Base-by-base conservation (phyloP, 2,113 vertebrate species). In the Murina feae region DNA sequence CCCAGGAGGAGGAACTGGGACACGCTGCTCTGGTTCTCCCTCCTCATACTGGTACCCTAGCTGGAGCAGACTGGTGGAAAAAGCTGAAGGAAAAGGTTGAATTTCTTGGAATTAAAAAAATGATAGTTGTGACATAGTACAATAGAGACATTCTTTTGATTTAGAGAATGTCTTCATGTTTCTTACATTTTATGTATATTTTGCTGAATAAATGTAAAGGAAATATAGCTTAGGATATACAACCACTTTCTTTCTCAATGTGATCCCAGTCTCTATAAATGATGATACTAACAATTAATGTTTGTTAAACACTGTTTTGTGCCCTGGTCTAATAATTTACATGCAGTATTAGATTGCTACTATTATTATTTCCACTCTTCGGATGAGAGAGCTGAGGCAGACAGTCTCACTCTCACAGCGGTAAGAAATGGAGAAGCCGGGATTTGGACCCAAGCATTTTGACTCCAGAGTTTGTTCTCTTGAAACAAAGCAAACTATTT, bases 1-100 rank as follows among this genome's bases (percentile, higher is more conserved):
- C 95, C 96, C 81, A 95, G 84, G 32, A 97, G 96, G 44, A 97
- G 32, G n/a, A 97, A 97, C 4, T 76, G 25, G 0, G 76, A 95
- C 12, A 88, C 0, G 0, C 2, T 28, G 6, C 91, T 97, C 68
- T 92, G 66, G 66, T 97, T 97, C 25, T 58, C 89, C 1, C 4
- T 6, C 6, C 60, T 86, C 96, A 97, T 96, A 3, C 8, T 91
- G 47, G 6, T 35, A 2, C 20, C 79, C 32, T 4, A 60, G 37
- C 37, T 93, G 28, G 9, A 55, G 11, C 21, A 5, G 5, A 39
- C 74, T 71, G 23, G 47, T 49, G 21, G 18, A 5, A n/a, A 53
- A 71, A 88, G 23, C 16, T 72, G 35, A 85, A 94, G 21, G 18
- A 42, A 84, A 83, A 90, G 9, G 28, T 49, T 2, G 51, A 80